phyloP scores from a whole-genome alignment of 2,113 vertebrate species.

The Vombatus ursinus region DNA sequence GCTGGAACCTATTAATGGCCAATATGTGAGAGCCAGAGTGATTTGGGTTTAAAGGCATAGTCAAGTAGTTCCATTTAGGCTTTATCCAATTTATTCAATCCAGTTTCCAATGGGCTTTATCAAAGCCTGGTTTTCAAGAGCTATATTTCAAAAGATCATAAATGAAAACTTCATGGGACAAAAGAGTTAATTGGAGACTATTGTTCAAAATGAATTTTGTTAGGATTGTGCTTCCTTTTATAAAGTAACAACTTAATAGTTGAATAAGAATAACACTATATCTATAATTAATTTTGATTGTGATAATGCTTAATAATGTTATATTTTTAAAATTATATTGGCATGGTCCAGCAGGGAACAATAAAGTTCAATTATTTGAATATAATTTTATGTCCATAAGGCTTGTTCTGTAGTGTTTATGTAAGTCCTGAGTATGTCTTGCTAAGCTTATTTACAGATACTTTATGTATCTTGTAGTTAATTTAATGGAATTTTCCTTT shows the following conservation, averaged over 20 bases:
- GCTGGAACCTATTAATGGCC: not conserved
- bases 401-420: not conserved
- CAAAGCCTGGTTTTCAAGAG: not conserved
- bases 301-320: not conserved
- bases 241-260: not conserved
- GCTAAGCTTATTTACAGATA: not conserved
- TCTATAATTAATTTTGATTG: not conserved
- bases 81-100: too few relatives aligned
- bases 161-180: not conserved
- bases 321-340: not conserved
- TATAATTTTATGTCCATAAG: not conserved
- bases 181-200: not conserved
- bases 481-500: not conserved
- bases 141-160: not conserved
- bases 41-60: not conserved
- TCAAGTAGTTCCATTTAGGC: not conserved
- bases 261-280: not conserved
- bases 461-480: not conserved
- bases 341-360: not conserved
- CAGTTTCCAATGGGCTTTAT: not conserved
- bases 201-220: not conserved
- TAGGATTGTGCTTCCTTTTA: not conserved
- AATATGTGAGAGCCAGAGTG: not conserved
- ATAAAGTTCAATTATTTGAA: not conserved
- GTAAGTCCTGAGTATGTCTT: not conserved